These are phyloP conservation scores for Periparus ater DNA, from an alignment of 2,797 vertebrate species.

Conservation along the genomic window DNA sequence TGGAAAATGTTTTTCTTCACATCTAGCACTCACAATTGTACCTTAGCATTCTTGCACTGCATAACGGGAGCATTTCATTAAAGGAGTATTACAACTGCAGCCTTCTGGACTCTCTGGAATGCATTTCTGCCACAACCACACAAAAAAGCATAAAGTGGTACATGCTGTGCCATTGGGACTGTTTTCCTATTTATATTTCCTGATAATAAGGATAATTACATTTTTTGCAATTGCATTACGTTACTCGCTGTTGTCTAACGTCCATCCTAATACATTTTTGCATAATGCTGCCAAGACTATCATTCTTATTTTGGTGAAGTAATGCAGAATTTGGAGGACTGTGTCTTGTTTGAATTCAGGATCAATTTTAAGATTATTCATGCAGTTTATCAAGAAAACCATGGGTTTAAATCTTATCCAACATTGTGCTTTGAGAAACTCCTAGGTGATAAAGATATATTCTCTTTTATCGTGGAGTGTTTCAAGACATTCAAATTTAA, in stretches of 20 bases:
- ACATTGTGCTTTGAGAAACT: not conserved
- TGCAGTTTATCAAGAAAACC: not conserved
- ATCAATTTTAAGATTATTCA: not conserved
- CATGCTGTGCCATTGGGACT: not conserved
- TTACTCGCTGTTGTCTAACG: not conserved
- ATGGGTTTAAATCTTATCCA: not conserved
- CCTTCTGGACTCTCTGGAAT: not conserved
- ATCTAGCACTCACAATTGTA: not conserved
- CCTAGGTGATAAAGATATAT: not conserved
- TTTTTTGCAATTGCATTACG: not conserved
- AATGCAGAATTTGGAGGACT: not conserved
- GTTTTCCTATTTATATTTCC: not conserved
- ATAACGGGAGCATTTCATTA: not conserved
- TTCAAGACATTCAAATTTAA: not conserved
- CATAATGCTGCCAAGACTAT: not conserved
- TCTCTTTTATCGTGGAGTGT: not conserved
- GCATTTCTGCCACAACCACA: not conserved
- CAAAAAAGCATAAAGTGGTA: not conserved
- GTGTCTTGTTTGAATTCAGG: not conserved
- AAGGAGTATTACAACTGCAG: not conserved
- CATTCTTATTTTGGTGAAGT: not conserved
- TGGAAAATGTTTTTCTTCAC: not conserved
- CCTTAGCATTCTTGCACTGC: not conserved
- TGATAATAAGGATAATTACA: not conserved
- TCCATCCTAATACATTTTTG: not conserved